Conservation (phyloP, 2,888 invertebrate genomes). For the Apamea sordens region DNA sequence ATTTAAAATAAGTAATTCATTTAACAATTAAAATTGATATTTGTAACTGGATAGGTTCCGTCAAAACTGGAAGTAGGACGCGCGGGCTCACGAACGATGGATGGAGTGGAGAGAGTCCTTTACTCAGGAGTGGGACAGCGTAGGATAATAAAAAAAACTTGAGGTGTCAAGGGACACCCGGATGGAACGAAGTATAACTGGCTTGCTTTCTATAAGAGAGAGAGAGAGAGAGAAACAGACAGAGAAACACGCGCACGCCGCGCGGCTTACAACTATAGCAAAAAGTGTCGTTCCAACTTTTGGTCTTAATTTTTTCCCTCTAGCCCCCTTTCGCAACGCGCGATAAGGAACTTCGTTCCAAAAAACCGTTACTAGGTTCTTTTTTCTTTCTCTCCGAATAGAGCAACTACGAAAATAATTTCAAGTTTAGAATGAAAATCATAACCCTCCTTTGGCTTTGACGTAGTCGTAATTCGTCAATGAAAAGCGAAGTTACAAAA, state of each 20-base stretch:
- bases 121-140: too few species aligned
- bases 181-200: too few species aligned
- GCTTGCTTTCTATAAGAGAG: too few species aligned
- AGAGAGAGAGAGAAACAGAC: too few species aligned
- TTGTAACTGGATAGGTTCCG: neutral
- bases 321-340: too few species aligned
- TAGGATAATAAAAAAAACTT: neutral
- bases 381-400: neutral
- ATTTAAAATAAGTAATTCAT: neutral
- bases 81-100: neutral
- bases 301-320: too few species aligned
- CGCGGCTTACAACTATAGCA: too few species aligned
- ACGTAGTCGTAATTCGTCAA: neutral
- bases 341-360: too few species aligned
- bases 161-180: too few species aligned
- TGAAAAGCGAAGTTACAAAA: conserved; percentile 3
- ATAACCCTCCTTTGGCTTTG: neutral
- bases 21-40: neutral
- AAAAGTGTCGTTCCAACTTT: too few species aligned
- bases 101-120: neutral
- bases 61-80: neutral
- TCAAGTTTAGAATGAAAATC: neutral
- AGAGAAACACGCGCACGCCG: too few species aligned
- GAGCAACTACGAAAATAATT: neutral
- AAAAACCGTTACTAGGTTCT: too few species aligned